These are phyloP conservation scores for Carapus acus DNA, from an alignment of 2,797 vertebrate genomes.

Conservation along the genomic window DNA sequence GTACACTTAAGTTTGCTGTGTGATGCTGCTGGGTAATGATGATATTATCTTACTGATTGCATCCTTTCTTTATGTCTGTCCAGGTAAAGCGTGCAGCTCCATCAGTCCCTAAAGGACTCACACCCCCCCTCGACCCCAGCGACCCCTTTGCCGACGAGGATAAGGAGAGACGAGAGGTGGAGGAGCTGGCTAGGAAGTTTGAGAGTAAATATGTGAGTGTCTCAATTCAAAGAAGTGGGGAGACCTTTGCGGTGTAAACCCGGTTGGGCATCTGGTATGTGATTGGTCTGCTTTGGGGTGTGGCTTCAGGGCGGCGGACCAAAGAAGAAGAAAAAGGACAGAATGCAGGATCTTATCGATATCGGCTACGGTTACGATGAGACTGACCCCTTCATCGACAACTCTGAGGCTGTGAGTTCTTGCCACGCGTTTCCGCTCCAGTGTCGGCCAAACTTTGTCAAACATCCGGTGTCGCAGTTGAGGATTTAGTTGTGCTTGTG, in stretches of 20 bases:
- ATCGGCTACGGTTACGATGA: constrained; percentile 97
- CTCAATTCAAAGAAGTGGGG: not conserved
- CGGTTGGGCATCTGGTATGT: not conserved
- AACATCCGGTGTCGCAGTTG: too few species aligned
- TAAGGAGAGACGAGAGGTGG: constrained; percentile 82
- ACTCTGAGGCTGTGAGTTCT: constrained; percentile 94
- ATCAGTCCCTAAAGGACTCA: constrained; percentile 59
- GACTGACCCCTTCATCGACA: constrained; percentile 97
- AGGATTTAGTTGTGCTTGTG: too few species aligned
- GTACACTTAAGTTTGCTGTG: too few species aligned
- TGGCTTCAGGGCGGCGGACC: constrained; percentile 74
- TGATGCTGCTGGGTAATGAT: too few species aligned
- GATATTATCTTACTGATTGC: too few species aligned
- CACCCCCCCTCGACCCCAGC: constrained; percentile 69
- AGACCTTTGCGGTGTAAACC: too few species aligned
- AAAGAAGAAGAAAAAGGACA: constrained; percentile 90
- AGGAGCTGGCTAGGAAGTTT: constrained; percentile 90
- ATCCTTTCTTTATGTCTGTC: not conserved
- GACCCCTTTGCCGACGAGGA: constrained; percentile 89
- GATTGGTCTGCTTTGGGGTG: not conserved
- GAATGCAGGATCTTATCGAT: constrained; percentile 96
- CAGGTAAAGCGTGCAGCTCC: constrained; percentile 70
- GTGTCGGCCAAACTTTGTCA: too few species aligned
- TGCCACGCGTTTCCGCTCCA: too few species aligned
- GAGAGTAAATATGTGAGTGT: constrained; percentile 94